phyloP scores from a whole-genome alignment of 2,888 invertebrate genomes.

The Scelioninae gen. 1 region DNA sequence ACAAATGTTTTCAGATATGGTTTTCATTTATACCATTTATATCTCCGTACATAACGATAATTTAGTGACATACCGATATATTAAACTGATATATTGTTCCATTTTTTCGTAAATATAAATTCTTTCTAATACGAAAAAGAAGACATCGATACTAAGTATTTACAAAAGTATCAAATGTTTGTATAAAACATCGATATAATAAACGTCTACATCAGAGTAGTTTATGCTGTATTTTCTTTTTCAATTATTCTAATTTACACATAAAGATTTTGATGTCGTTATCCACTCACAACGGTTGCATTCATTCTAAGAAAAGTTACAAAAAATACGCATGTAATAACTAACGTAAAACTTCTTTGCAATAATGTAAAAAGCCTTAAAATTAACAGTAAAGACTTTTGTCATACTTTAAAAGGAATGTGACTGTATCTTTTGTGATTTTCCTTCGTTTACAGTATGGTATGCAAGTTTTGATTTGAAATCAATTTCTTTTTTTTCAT shows the following conservation, averaged over 20 bases:
- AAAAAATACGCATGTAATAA: slow-evolving; percentile 45
- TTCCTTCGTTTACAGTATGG: slow-evolving; percentile 17
- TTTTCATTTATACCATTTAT: slow-evolving; percentile 66
- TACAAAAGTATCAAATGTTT: slow-evolving; percentile 84
- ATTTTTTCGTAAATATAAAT: slow-evolving; percentile 63
- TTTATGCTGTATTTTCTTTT: slow-evolving; percentile 14
- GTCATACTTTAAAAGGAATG: slow-evolving; percentile 60
- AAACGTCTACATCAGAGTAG: slow-evolving; percentile 36
- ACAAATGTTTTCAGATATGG: slow-evolving; percentile 33
- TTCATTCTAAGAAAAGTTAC: slow-evolving; percentile 48
- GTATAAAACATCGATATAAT: slow-evolving; percentile 79
- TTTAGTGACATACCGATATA: slow-evolving; percentile 75
- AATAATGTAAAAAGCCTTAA: slow-evolving; percentile 43
- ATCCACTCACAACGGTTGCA: slow-evolving; percentile 15
- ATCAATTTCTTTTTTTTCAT: slow-evolving; percentile 1
- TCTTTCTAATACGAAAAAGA: slow-evolving; percentile 47
- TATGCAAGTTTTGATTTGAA: slow-evolving; percentile 39
- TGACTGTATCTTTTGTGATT: slow-evolving; percentile 40
- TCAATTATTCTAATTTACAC: slow-evolving; percentile 43
- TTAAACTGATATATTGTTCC: slow-evolving; percentile 69
- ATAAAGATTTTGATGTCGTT: slow-evolving; percentile 11
- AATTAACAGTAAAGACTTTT: slow-evolving; percentile 49
- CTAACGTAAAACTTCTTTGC: slow-evolving; percentile 33
- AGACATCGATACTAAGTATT: slow-evolving; percentile 77
- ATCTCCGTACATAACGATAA: slow-evolving; percentile 69